Evolutionary conservation across 2,797 vertebrate genomes (phyloP), one percentile per base, ranked within the genome.

Genomic region (Semotilus atromaculatus): DNA sequence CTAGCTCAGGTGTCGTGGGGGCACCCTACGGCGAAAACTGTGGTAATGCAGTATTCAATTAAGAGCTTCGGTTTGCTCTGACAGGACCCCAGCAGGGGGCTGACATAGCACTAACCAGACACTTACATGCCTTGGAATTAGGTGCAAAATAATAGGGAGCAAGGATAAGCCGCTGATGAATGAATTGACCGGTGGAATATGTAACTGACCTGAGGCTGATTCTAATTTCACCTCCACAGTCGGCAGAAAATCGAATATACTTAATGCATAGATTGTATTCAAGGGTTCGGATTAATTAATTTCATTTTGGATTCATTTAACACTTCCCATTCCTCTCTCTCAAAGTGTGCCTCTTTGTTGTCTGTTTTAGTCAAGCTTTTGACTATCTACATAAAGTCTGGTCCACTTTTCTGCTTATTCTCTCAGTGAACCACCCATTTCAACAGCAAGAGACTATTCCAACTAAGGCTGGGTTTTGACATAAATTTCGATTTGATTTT

Each of bases 41-140:
- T 89, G 71, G 74, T 88, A 88, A 91, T 91, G 90, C 82, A 84
- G 84, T 72, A 82, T 91, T 89, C 83, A 89, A 90, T 90, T 89
- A 88, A 85, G 83, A 89, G 83, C 90, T 92, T 70, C 74, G 38
- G 73, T 89, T 45, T 88, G 85, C 87, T 86, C 86, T 91, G 89
- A 86, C 86, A 85, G 84, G 75, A 83, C 77, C 81, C 86, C 86
- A 86, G 82, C 81, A 74, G 82, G 86, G 71, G 87, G 73, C 76
- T 83, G 86, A 91, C 84, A 88, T 85, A 75, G 82, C 86, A 70
- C 89, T 91, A 89, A 90, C 87, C 85, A 87, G 88, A 86, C 80
- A 77, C 75, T 85, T 90, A 89, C 80, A 81, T 72, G 45, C 66
- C 74, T 89, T 82, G 80, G 78, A 89, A 87, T 86, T 87, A 81